These are phyloP conservation scores for Mallotus villosus DNA, from an alignment of 2,797 vertebrate species.

Conservation along the genomic window DNA sequence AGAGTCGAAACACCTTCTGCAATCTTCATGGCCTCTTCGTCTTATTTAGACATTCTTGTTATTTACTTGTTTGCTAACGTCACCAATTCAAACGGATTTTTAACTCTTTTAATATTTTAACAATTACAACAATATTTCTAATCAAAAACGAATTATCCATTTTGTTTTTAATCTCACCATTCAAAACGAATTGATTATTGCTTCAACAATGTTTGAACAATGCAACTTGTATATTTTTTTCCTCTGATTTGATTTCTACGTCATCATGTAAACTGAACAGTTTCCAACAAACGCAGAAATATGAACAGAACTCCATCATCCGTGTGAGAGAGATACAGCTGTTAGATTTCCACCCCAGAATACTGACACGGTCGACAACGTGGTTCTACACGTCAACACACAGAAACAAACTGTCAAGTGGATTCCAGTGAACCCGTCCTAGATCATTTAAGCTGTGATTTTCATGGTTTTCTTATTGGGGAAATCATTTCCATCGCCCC, in stretches of 20 bases:
- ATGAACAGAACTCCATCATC: no score
- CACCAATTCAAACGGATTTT: not conserved
- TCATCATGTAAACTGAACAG: no score
- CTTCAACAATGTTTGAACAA: no score
- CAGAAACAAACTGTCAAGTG: not conserved
- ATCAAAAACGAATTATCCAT: no score
- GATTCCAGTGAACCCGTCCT: not conserved
- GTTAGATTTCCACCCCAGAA: not conserved
- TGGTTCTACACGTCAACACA: not conserved
- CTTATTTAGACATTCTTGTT: not conserved
- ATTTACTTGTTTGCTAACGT: not conserved
- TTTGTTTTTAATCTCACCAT: no score
- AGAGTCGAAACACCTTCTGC: constrained; percentile 13
- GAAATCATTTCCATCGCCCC: not conserved
- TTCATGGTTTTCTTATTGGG: constrained; percentile 1
- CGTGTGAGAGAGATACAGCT: not conserved
- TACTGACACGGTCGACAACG: not conserved
- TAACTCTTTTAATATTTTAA: no score
- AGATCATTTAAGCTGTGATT: not conserved
- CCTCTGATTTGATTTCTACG: no score
- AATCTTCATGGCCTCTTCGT: not conserved
- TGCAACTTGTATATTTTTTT: no score
- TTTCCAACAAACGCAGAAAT: no score
- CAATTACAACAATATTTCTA: no score
- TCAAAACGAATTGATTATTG: no score